These are phyloP conservation scores for Thamnophis elegans DNA, from an alignment of 2,797 vertebrate species.

Conservation along the genomic window DNA sequence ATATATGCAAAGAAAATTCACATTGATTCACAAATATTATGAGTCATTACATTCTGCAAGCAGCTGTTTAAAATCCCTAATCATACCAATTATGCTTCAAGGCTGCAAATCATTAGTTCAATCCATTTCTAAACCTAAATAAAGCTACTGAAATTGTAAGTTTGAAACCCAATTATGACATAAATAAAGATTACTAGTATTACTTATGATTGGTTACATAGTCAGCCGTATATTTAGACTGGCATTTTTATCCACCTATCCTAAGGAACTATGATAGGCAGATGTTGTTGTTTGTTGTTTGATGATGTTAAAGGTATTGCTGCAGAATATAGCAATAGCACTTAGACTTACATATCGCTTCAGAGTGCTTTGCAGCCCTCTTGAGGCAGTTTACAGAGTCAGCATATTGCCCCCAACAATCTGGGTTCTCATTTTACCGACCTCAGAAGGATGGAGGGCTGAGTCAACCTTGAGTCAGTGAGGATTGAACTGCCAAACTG, in stretches of 20 bases:
- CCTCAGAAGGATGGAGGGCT: too few species aligned
- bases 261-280: neutral
- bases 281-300: neutral
- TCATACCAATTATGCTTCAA: constrained; percentile 49
- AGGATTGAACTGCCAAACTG: too few species aligned
- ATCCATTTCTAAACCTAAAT: constrained; percentile 38
- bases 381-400: too few species aligned
- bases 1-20: neutral
- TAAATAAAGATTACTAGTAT: neutral
- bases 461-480: too few species aligned
- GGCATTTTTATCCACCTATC: neutral
- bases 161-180: neutral
- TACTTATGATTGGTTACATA: neutral
- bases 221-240: neutral
- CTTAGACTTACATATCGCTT: too few species aligned
- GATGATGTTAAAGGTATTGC: neutral
- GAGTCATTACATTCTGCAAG: constrained; percentile 29
- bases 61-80: constrained; percentile 37
- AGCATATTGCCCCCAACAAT: too few species aligned
- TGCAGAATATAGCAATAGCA: neutral
- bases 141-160: constrained; percentile 35
- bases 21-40: constrained; percentile 51
- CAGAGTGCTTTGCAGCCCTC: too few species aligned
- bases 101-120: constrained; percentile 45
- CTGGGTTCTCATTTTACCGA: too few species aligned